phyloP scores from a whole-genome alignment of 2,113 vertebrate genomes.

The pig (Sus scrofa) region T2T-Sscrofa CM000823.6:60808001-60808500 shows the following conservation, averaged over 20 bases:
- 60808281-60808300: rapidly evolving
- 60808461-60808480: constrained; percentile 57
- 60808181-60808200: not conserved
- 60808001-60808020: not conserved
- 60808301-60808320: not conserved
- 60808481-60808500: constrained; percentile 78
- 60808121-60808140: not conserved
- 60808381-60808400: not conserved
- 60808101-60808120: not conserved
- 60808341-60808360: not conserved
- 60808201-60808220: not conserved
- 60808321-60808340: not conserved
- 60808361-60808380: not conserved
- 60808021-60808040: not conserved
- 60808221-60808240: not conserved
- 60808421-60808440: not conserved
- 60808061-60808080: not conserved
- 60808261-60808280: not conserved
- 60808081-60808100: not conserved
- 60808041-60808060: not conserved
- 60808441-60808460: constrained; percentile 57
- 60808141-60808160: not conserved
- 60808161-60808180: not conserved
- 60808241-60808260: not conserved
- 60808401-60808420: not conserved